Conservation (phyloP, 2,113 vertebrate species). For the Xiphophorus maculatus region DNA sequence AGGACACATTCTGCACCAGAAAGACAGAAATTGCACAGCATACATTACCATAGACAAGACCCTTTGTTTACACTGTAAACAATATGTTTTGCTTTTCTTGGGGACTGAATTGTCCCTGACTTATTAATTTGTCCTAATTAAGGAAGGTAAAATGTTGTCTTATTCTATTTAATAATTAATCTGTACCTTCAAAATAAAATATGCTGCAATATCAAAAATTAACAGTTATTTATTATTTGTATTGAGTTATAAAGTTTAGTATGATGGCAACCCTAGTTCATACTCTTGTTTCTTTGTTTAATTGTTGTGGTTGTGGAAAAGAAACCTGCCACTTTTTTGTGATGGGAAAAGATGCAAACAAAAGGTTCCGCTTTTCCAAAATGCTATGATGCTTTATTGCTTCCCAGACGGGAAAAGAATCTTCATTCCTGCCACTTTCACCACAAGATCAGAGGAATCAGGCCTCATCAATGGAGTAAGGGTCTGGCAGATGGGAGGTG, state of each 20-base stretch:
- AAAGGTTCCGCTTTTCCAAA: slow-evolving; percentile 3
- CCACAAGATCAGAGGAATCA: slow-evolving; percentile 24
- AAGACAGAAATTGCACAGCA: no score
- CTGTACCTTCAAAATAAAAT: neutral
- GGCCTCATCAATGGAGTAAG: slow-evolving; percentile 19
- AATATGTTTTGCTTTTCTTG: no score
- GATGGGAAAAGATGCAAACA: neutral
- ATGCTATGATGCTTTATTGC: slow-evolving; percentile 19
- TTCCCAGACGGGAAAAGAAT: slow-evolving; percentile 7
- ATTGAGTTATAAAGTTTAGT: neutral
- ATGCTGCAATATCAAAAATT: neutral
- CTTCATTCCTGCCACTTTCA: slow-evolving; percentile 2
- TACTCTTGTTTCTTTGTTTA: neutral
- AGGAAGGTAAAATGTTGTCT: no score
- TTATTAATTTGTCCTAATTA: no score
- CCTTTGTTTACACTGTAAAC: no score
- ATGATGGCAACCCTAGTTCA: neutral
- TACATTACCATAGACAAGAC: no score
- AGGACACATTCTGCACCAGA: no score
- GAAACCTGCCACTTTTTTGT: neutral
- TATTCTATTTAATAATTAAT: no score
- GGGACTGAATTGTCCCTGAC: no score
- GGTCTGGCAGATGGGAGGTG: slow-evolving; percentile 11
- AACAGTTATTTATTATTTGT: neutral
- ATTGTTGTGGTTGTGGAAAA: neutral